Evolutionary conservation across 2,797 vertebrate genomes (phyloP).

Genomic region (Tokudaia tokunoshimensis): DNA sequence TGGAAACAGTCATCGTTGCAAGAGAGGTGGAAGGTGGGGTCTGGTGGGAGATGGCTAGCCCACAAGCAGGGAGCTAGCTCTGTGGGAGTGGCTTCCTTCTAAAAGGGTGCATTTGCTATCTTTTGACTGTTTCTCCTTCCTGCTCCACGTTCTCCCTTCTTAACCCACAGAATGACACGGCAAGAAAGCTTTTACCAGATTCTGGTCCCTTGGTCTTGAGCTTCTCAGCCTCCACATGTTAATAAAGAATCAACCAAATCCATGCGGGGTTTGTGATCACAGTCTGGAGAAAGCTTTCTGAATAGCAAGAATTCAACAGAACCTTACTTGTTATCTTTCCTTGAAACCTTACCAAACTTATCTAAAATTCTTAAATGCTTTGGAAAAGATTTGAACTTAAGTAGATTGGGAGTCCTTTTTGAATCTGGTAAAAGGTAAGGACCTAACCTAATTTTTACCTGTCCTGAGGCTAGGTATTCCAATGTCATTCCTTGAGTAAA

Average conservation of each 20-base stretch:
- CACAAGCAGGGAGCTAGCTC: neutral
- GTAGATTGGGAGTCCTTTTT: neutral
- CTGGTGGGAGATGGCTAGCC: neutral
- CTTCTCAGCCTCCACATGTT: neutral
- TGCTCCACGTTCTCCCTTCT: neutral
- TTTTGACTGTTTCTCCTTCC: neutral
- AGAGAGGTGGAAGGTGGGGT: neutral
- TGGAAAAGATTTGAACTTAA: constrained; percentile 1
- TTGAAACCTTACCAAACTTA: constrained; percentile 14
- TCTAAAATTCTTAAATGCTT: neutral
- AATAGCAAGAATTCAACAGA: neutral
- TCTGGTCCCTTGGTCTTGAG: neutral
- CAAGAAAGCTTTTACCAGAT: neutral
- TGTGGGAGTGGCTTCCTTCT: neutral
- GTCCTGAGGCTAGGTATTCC: neutral
- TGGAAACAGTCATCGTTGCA: neutral
- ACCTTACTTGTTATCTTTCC: neutral
- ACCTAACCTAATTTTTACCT: neutral
- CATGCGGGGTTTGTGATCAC: neutral
- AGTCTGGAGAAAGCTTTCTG: neutral
- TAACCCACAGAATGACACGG: neutral
- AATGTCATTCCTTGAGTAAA: neutral
- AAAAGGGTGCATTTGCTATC: neutral
- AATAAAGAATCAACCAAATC: neutral
- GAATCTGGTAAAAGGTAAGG: neutral